Conservation (phyloP, 2,797 vertebrate genomes). For the Amphiprion clarkii region DNA sequence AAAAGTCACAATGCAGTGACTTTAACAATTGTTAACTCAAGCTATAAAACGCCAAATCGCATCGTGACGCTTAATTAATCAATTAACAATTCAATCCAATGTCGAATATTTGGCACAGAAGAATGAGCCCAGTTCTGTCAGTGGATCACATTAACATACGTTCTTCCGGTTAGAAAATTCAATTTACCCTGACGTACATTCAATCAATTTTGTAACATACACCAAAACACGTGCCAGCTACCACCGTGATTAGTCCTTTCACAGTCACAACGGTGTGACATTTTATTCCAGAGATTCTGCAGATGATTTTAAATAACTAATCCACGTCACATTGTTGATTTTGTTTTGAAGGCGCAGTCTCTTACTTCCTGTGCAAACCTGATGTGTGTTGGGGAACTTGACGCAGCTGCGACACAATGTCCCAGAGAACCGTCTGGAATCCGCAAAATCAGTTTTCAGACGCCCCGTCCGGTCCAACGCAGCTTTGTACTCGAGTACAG, state of each 20-base stretch:
- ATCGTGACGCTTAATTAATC: background rate
- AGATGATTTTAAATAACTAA: too few species aligned
- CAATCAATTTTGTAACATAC: background rate
- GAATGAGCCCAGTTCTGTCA: background rate
- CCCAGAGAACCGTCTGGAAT: conserved; percentile 5
- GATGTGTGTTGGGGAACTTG: background rate
- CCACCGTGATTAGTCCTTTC: background rate
- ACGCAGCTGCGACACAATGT: conserved; percentile 1
- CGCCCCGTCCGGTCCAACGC: background rate
- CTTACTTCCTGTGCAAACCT: conserved; percentile 5
- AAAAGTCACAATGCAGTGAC: too few species aligned
- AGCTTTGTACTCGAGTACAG: background rate
- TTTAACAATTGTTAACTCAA: too few species aligned
- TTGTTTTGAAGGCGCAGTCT: conserved; percentile 36
- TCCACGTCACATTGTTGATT: conserved; percentile 8
- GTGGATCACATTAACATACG: background rate
- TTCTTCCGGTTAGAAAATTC: background rate
- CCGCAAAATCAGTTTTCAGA: background rate
- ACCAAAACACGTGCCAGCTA: background rate
- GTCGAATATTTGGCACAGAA: background rate
- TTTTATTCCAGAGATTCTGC: background rate
- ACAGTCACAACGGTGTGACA: background rate
- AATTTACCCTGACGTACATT: background rate
- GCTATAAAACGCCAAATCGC: background rate
- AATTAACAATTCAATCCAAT: background rate